These are phyloP conservation scores for Andrena bucephala DNA, from an alignment of 2,888 invertebrate genomes.

Conservation along the genomic window DNA sequence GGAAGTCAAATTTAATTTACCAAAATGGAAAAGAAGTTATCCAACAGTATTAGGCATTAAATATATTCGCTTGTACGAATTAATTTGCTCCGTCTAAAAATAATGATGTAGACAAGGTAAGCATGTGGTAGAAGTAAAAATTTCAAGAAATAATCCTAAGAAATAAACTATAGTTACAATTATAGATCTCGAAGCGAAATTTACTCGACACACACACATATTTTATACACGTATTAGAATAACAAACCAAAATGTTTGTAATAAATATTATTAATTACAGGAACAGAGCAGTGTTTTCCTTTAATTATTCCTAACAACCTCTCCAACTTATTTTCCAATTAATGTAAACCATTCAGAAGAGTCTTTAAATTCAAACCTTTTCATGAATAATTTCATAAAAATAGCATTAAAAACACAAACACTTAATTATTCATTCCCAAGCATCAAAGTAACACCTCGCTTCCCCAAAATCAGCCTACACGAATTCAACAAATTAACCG, in stretches of 20 bases:
- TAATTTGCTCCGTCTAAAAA: constrained; percentile 1
- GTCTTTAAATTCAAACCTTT: too few relatives aligned
- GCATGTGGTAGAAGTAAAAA: constrained; percentile 9
- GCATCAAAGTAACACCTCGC: too few relatives aligned
- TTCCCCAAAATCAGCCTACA: too few relatives aligned
- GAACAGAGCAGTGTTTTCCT: background rate
- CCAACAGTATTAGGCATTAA: background rate
- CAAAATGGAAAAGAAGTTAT: background rate
- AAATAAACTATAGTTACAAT: constrained; percentile 22
- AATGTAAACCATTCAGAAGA: background rate
- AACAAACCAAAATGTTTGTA: constrained; percentile 26
- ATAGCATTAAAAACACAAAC: too few relatives aligned
- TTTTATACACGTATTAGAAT: constrained; percentile 26
- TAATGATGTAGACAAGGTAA: background rate
- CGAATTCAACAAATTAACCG: too few relatives aligned
- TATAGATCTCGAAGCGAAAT: background rate
- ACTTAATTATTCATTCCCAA: too few relatives aligned
- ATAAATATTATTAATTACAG: constrained; percentile 20
- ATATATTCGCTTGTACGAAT: background rate
- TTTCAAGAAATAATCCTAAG: constrained; percentile 9
- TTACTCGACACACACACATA: constrained; percentile 22
- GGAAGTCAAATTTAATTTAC: background rate
- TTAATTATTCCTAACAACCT: background rate
- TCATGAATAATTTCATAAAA: too few relatives aligned
- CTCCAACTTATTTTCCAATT: background rate